phyloP scores from a whole-genome alignment of 2,113 vertebrate species.

The Pimephales promelas region DNA sequence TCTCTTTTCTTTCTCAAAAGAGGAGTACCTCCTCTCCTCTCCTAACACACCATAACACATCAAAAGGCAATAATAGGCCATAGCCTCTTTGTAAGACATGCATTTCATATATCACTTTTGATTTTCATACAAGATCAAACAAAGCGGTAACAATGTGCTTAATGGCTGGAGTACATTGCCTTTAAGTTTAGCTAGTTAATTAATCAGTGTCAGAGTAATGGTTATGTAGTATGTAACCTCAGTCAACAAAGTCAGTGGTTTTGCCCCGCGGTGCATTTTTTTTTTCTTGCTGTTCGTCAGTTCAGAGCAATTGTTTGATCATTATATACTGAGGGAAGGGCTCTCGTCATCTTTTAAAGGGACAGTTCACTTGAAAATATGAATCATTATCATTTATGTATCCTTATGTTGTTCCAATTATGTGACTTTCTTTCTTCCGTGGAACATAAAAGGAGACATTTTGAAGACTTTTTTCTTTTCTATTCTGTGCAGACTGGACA shows the following conservation, averaged over 20 bases:
- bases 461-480: neutral
- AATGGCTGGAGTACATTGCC: slow-evolving; percentile 22
- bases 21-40: slow-evolving; percentile 39
- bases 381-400: neutral
- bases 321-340: neutral
- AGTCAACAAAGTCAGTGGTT: slow-evolving; percentile 7
- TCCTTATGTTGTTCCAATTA: neutral
- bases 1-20: slow-evolving; percentile 27
- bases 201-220: slow-evolving; percentile 23
- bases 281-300: neutral
- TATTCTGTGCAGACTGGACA: too few species aligned
- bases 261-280: slow-evolving; percentile 16
- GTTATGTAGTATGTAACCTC: neutral
- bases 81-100: slow-evolving; percentile 38
- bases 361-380: neutral
- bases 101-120: slow-evolving; percentile 44
- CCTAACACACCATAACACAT: slow-evolving; percentile 34
- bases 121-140: slow-evolving; percentile 46
- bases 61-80: slow-evolving; percentile 54
- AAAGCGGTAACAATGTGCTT: slow-evolving; percentile 22
- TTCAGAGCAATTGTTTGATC: slow-evolving; percentile 6
- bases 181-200: slow-evolving; percentile 6
- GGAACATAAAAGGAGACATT: neutral
- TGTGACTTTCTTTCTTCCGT: neutral
- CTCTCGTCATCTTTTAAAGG: neutral